These are phyloP conservation scores for Lepidothrix coronata DNA, from an alignment of 2,113 vertebrate species.

Conservation along the genomic window DNA sequence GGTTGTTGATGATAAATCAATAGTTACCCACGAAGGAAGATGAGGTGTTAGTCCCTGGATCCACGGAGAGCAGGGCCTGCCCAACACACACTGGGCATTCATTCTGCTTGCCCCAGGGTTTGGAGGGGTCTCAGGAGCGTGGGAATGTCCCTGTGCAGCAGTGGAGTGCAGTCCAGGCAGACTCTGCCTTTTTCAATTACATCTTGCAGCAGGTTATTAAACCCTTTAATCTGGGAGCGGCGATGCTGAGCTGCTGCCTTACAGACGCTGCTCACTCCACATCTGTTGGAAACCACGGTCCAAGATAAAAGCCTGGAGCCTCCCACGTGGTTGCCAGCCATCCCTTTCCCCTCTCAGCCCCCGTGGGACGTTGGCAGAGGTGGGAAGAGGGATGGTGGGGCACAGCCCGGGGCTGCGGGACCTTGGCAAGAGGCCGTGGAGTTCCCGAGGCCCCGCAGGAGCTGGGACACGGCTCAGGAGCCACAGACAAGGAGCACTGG, in stretches of 20 bases:
- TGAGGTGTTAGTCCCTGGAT: background rate
- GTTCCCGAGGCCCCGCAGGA: background rate
- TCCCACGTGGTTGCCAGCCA: background rate
- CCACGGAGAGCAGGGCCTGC: fast-evolving
- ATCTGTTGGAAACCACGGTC: background rate
- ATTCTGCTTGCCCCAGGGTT: background rate
- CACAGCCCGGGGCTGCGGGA: fast-evolving
- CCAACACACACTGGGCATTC: background rate
- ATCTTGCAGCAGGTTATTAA: slow-evolving; percentile 9
- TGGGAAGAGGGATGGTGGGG: background rate
- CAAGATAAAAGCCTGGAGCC: background rate
- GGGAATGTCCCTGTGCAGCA: background rate
- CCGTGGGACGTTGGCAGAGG: fast-evolving
- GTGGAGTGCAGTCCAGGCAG: background rate
- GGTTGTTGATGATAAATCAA: fast-evolving
- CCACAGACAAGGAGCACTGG: fast-evolving
- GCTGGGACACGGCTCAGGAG: fast-evolving
- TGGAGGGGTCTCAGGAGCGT: background rate
- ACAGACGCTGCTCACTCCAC: slow-evolving; percentile 14
- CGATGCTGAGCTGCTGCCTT: background rate
- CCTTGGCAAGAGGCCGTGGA: fast-evolving
- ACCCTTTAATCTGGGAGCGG: background rate
- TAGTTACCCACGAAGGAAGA: fast-evolving
- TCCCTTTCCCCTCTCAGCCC: background rate
- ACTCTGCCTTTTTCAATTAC: background rate